Percentiles rank a stretch among this genome's conserved stretches.
These are phyloP conservation scores for Xylota sylvarum DNA, from an alignment of 2,888 invertebrate species.

Conservation along the genomic window DNA sequence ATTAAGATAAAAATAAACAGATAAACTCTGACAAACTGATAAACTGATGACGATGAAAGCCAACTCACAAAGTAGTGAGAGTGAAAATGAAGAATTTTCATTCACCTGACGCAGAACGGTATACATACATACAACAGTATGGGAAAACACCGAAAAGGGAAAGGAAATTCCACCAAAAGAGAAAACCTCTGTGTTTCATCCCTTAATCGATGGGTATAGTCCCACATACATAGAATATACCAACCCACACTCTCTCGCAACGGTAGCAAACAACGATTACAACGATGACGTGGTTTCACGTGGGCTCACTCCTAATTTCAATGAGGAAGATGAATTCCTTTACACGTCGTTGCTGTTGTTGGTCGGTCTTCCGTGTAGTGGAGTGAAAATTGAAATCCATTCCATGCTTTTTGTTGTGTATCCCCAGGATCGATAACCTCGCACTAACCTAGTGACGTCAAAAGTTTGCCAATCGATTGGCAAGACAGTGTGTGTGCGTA, in stretches of 20 bases:
- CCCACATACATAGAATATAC: not conserved
- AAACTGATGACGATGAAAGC: constrained; percentile 7
- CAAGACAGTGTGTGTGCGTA: constrained; percentile 27
- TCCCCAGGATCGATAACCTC: constrained; percentile 65
- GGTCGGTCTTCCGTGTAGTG: constrained; percentile 25
- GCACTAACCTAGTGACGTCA: constrained; percentile 58
- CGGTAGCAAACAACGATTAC: too few relatives aligned
- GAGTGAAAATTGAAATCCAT: constrained; percentile 14
- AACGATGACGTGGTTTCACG: constrained; percentile 59
- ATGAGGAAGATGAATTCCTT: constrained; percentile 36
- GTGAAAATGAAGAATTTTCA: constrained; percentile 19
- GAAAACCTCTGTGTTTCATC: constrained; percentile 1
- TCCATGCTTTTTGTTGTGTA: constrained; percentile 2
- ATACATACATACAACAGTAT: too few relatives aligned
- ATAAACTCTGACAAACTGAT: constrained; percentile 20
- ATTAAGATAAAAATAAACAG: constrained; percentile 51
- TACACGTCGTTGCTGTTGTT: not conserved
- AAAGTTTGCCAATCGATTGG: constrained; percentile 55
- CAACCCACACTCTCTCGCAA: not conserved
- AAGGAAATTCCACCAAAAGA: not conserved
- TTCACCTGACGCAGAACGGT: constrained; percentile 7
- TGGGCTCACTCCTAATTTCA: not conserved
- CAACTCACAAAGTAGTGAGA: constrained; percentile 6
- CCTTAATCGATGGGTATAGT: constrained; percentile 11
- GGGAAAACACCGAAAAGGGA: constrained; percentile 5